Evolutionary conservation across 1,140 invertebrate species (phyloP), one percentile per base, ranked within the genome.

Genomic region (Macrostomum lignano): DNA sequence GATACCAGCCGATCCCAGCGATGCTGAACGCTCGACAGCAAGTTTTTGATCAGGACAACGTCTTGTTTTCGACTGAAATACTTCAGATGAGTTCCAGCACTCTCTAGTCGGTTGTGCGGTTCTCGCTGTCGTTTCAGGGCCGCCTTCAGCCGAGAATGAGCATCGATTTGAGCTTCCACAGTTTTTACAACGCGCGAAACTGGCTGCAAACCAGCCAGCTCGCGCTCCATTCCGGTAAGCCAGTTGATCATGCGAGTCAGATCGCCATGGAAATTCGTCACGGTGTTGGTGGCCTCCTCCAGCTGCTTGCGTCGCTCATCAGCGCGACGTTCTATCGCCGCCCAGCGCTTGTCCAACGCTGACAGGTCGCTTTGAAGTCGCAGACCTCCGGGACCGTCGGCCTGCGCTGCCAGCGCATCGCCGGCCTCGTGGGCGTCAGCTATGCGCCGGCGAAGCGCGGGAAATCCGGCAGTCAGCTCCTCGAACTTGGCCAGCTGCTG

Each of bases 21-120:
- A 58, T 94, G 82, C 49, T 94, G 84, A 2, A 93, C 78, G 37
- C 78, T 88, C 7, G 93, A 74, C 13, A 96, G 62, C 14, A 93
- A 58, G 57, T 98, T 98, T 60, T 94, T 96, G 43, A 98, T 94
- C 4, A 94, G 64, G 44, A 96, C 91, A 1, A 93, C 82, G 49
- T 98, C 91, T 50, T 94, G 86, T 53, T 94, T 94, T 56, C 94
- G 88, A 45, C 81, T 88, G 63, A 91, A 91, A 58, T 93, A 93
- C 52, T 94, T 91, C 9, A 93, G 62, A 52, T 94, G 82, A 0
- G 82, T 91, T 40, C 82, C 84, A 53, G 86, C 86, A 57, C 88
- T 93, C 56, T 93, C 82, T 37, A 96, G 61, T 42, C 79, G n/a
- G n/a, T n/a, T n/a, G n/a, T n/a, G n/a, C n/a, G n/a, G n/a, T 58